Conservation (phyloP, 2,888 invertebrate genomes). For the Volucella inflata region DNA sequence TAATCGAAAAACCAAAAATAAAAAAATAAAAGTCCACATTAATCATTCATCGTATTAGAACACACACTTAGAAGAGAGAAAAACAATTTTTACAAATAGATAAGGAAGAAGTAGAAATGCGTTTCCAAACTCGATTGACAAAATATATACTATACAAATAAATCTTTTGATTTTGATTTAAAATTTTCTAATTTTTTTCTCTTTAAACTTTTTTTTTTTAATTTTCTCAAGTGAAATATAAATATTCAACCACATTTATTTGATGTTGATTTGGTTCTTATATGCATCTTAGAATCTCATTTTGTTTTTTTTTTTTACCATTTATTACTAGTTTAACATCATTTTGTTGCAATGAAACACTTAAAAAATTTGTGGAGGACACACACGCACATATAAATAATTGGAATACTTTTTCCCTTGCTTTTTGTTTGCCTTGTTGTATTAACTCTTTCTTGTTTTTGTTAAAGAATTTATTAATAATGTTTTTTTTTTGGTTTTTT, state of each 20-base stretch:
- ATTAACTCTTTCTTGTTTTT: constrained; percentile 22
- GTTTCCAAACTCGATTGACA: constrained; percentile 56
- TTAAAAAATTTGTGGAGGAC: constrained; percentile 70
- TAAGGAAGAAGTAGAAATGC: constrained; percentile 48
- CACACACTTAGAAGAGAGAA: constrained; percentile 63
- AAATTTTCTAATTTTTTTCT: not conserved
- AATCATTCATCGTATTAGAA: constrained; percentile 52
- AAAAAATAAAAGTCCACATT: constrained; percentile 45
- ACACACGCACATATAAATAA: constrained; percentile 65
- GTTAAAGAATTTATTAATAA: constrained; percentile 5
- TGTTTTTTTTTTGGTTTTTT: constrained; percentile 23
- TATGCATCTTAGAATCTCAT: not conserved
- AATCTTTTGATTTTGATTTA: constrained; percentile 18
- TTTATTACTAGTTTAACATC: constrained; percentile 58
- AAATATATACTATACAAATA: constrained; percentile 46
- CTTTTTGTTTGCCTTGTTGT: constrained; percentile 54
- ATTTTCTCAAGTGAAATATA: constrained; percentile 53
- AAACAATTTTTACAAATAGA: constrained; percentile 67
- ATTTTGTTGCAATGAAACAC: constrained; percentile 71
- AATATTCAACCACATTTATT: constrained; percentile 49
- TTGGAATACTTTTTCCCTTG: constrained; percentile 70
- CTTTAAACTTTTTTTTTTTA: constrained; percentile 18
- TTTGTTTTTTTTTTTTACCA: constrained; percentile 31
- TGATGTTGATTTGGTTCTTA: constrained; percentile 28
- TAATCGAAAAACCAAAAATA: constrained; percentile 26